A percentile compares a stretch with the other conserved stretches of the same genome.
Conservation (phyloP, 2,797 vertebrate genomes). For the Falco naumanni region DNA sequence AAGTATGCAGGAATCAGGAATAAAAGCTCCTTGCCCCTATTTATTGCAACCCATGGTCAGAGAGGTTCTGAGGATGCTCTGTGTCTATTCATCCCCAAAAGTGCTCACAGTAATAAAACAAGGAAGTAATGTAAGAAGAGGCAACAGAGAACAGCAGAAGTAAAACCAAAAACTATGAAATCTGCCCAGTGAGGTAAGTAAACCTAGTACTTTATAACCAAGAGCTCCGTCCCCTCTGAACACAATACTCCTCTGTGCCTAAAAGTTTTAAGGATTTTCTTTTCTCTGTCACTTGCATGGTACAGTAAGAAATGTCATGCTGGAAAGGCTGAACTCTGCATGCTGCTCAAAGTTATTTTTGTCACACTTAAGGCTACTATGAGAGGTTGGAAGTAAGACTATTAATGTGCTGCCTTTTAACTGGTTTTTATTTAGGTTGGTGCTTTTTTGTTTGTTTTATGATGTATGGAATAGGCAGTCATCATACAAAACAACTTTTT, state of each 20-base stretch:
- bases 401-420: not conserved
- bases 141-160: not conserved
- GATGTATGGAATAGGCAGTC: not conserved
- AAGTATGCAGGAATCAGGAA: not conserved
- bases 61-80: not conserved
- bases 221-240: not conserved
- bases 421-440: not conserved
- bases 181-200: not conserved
- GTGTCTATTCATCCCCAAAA: not conserved
- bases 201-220: not conserved
- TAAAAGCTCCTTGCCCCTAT: not conserved
- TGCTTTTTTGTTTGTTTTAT: not conserved
- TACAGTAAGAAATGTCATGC: not conserved
- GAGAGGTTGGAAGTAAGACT: not conserved
- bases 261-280: not conserved
- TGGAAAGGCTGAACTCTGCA: not conserved
- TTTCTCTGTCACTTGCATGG: not conserved
- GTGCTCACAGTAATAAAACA: not conserved
- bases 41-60: not conserved
- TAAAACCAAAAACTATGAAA: not conserved
- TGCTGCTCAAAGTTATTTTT: not conserved
- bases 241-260: not conserved
- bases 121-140: not conserved
- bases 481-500: not conserved
- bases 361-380: not conserved